phyloP scores from a whole-genome alignment of 2,113 vertebrate species.

The Xenus cinereus region DNA sequence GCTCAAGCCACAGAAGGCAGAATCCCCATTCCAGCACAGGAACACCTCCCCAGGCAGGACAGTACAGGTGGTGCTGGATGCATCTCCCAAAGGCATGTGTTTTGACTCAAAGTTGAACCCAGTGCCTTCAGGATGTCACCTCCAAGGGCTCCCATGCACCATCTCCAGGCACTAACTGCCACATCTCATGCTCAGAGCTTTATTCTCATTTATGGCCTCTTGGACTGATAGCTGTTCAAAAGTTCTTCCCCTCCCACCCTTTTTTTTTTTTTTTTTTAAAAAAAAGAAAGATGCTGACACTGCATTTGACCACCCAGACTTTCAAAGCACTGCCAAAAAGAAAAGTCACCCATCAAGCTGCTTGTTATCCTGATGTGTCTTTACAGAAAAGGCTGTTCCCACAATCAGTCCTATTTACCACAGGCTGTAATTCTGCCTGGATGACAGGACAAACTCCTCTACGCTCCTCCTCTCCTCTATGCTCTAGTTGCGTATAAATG shows the following conservation, averaged over 20 bases:
- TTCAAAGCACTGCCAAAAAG: conserved; percentile 32
- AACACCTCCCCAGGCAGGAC: not conserved
- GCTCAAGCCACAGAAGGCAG: not conserved
- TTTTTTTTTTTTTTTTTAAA: not conserved
- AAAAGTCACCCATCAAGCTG: conserved; percentile 44
- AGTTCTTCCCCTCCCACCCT: accelerated
- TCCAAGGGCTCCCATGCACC: not conserved
- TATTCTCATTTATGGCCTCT: not conserved
- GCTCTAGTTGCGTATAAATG: not conserved
- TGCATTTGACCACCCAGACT: conserved; percentile 42
- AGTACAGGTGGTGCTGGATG: not conserved
- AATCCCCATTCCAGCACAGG: not conserved
- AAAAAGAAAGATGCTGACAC: conserved; percentile 11
- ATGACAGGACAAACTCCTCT: not conserved
- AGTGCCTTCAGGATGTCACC: not conserved
- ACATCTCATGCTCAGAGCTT: not conserved
- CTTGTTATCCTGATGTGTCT: conserved; percentile 1
- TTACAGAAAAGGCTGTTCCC: conserved; percentile 18
- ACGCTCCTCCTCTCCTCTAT: too few relatives aligned
- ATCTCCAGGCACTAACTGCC: not conserved
- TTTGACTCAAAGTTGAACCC: not conserved
- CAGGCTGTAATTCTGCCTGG: conserved; percentile 13
- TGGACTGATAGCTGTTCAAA: not conserved
- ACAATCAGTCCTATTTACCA: not conserved
- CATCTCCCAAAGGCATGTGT: not conserved